Conservation (phyloP, 2,888 invertebrate species). For the Lasius platythorax region DNA sequence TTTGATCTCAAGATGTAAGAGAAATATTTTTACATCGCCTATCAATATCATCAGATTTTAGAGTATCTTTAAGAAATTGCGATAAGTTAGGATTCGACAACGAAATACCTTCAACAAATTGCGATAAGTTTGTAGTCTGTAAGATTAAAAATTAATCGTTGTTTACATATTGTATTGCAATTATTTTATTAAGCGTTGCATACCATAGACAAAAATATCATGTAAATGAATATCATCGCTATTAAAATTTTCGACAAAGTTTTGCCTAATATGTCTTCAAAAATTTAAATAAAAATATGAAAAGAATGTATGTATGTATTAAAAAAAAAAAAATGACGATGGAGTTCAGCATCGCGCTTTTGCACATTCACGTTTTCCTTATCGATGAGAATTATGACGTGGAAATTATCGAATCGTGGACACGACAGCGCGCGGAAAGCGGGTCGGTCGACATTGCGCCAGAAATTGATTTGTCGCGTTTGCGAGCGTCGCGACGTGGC, state of each 20-base stretch:
- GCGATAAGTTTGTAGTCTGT: neutral
- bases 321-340: neutral
- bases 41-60: neutral
- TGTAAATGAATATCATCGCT: neutral
- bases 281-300: neutral
- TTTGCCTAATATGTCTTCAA: neutral
- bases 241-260: neutral
- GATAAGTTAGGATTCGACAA: neutral
- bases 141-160: neutral
- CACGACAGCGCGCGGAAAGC: slow-evolving; percentile 48
- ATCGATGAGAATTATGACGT: slow-evolving; percentile 15
- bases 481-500: slow-evolving; percentile 36
- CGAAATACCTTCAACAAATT: neutral
- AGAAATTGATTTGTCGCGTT: slow-evolving; percentile 54
- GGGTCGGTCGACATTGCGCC: slow-evolving; percentile 45
- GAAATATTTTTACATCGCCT: neutral
- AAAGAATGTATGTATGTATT: neutral
- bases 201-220: neutral
- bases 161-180: neutral
- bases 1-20: neutral
- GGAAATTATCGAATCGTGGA: slow-evolving; percentile 50
- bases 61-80: neutral
- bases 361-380: slow-evolving; percentile 28
- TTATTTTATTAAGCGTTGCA: neutral
- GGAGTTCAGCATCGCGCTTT: neutral